Percentiles rank a stretch among this genome's conserved stretches.
Conservation (phyloP, 2,797 vertebrate genomes). For the Notolepis coatsorum region DNA sequence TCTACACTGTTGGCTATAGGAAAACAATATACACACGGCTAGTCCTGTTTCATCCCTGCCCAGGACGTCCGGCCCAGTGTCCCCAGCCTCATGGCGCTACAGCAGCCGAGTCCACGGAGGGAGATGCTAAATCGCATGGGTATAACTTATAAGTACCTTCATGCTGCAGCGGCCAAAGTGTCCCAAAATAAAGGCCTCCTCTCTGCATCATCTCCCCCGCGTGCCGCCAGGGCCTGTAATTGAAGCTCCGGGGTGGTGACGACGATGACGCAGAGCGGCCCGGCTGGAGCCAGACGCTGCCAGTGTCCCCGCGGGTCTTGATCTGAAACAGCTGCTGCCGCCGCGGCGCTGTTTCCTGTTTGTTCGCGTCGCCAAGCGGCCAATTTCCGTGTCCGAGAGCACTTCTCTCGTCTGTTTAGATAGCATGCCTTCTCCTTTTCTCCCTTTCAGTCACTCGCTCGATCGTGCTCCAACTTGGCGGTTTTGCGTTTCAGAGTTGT, state of each 20-base stretch:
- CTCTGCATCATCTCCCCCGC: slow-evolving; percentile 42
- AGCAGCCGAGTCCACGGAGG: slow-evolving; percentile 53
- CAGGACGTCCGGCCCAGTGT: slow-evolving; percentile 58
- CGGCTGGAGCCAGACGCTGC: slow-evolving; percentile 69
- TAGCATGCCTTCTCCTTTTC: background rate
- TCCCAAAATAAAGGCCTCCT: slow-evolving; percentile 67
- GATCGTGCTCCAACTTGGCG: too few species aligned
- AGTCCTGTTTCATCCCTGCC: slow-evolving; percentile 53
- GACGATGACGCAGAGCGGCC: slow-evolving; percentile 67
- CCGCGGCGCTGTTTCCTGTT: slow-evolving; percentile 58
- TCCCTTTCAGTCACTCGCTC: background rate
- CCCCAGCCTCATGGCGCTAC: slow-evolving; percentile 43
- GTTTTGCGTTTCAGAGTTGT: too few species aligned
- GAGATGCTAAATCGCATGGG: slow-evolving; percentile 53
- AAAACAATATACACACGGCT: slow-evolving; percentile 36
- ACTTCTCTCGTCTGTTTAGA: slow-evolving; percentile 24
- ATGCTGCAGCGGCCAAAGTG: slow-evolving; percentile 44
- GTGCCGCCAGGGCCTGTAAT: slow-evolving; percentile 72
- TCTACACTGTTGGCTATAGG: slow-evolving; percentile 40
- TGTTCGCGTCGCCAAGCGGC: slow-evolving; percentile 54
- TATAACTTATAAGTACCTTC: slow-evolving; percentile 55
- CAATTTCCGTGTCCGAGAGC: slow-evolving; percentile 29
- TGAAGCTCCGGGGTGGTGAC: slow-evolving; percentile 69
- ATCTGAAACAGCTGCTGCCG: slow-evolving; percentile 68
- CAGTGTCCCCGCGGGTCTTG: slow-evolving; percentile 47